These are phyloP conservation scores for Platypus cylindrus DNA, from an alignment of 2,888 invertebrate species.

Conservation along the genomic window DNA sequence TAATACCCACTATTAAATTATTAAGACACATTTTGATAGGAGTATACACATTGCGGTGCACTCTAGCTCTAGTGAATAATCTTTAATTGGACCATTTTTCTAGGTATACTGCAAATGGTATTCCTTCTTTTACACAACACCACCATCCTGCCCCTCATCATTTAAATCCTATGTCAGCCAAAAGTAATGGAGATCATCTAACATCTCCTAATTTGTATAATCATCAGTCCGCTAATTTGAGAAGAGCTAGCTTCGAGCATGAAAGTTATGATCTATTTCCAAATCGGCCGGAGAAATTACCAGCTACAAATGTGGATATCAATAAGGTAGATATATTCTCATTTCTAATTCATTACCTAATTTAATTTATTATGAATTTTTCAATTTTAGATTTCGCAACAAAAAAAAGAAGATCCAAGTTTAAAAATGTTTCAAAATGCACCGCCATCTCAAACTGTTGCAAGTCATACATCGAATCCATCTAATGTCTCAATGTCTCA, in stretches of 20 bases:
- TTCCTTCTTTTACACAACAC: conserved; percentile 38
- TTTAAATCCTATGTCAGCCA: conserved; percentile 11
- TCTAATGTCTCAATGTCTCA: not conserved
- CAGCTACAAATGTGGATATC: conserved; percentile 1
- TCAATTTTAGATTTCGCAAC: conserved; percentile 13
- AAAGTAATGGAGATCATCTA: conserved; percentile 22
- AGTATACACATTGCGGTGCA: too few relatives aligned
- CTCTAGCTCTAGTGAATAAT: too few relatives aligned
- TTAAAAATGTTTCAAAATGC: conserved; percentile 31
- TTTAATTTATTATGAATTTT: not conserved
- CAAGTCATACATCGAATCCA: not conserved
- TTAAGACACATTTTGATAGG: too few relatives aligned
- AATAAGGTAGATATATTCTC: conserved; percentile 4
- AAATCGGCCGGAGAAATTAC: conserved; percentile 1
- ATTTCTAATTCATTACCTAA: not conserved
- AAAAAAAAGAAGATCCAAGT: conserved; percentile 12
- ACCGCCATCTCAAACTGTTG: conserved; percentile 8
- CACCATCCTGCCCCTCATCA: conserved; percentile 30
- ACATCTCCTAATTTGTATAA: conserved; percentile 27
- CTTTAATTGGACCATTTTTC: too few relatives aligned
- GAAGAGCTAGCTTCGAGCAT: conserved; percentile 28
- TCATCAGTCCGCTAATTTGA: conserved; percentile 26
- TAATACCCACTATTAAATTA: too few relatives aligned
- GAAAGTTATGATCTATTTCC: conserved; percentile 10
- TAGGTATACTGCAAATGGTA: conserved; percentile 35